These are phyloP conservation scores for Haliclona indistincta DNA, from an alignment of 37 sponge, comb jelly and placozoan genomes.

Conservation along the genomic window DNA sequence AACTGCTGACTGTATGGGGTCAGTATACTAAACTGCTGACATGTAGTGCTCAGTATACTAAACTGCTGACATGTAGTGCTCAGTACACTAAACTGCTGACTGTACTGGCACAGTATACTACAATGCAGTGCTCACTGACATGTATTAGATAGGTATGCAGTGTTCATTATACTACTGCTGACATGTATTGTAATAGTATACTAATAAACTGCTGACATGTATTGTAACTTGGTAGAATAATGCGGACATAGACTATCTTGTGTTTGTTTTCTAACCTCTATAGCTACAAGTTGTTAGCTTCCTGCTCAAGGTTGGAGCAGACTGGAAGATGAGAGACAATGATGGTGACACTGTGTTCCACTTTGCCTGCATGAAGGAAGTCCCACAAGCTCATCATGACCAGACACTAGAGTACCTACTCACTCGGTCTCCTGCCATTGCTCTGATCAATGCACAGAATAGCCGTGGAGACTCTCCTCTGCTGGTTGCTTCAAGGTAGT, in stretches of 20 bases:
- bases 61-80: no score
- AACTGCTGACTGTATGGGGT: no score
- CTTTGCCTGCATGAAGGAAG: slow-evolving; percentile 79
- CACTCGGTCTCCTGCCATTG: background rate
- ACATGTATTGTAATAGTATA: no score
- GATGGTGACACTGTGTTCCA: slow-evolving; percentile 77
- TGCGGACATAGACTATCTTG: background rate
- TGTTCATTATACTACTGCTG: no score
- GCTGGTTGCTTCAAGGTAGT: slow-evolving; percentile 50
- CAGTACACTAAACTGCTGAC: no score
- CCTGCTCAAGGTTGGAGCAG: slow-evolving; percentile 56
- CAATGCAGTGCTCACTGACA: no score
- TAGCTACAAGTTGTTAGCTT: slow-evolving; percentile 41
- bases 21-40: no score
- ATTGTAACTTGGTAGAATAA: no score
- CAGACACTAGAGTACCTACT: slow-evolving; percentile 60
- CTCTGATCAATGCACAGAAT: slow-evolving; percentile 50
- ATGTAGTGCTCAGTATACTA: no score
- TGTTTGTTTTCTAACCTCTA: background rate
- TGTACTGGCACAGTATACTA: no score
- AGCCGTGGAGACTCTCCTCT: slow-evolving; percentile 71
- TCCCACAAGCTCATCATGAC: slow-evolving; percentile 26
- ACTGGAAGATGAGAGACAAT: slow-evolving; percentile 41
- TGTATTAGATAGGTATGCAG: no score
- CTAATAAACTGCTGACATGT: no score